A percentile compares a stretch with the other conserved stretches of the same genome.
Evolutionary conservation across 2,113 vertebrate genomes (phyloP).

Genomic region (Micronycteris hirsuta): DNA sequence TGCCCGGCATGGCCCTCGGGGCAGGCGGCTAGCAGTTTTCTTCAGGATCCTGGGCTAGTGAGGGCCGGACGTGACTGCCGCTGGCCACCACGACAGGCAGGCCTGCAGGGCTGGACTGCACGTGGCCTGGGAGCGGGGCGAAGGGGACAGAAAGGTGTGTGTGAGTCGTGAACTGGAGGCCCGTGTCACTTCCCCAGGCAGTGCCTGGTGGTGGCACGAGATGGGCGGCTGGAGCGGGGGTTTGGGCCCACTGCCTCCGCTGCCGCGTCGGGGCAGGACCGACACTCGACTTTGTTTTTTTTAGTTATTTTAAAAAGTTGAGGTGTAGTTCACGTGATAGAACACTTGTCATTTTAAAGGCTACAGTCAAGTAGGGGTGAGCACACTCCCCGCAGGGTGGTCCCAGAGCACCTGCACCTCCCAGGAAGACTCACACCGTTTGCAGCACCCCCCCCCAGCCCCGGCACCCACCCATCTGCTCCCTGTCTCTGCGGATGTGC

Average conservation of each 20-base stretch:
- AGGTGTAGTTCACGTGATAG: neutral
- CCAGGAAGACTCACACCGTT: neutral
- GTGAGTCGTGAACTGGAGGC: neutral
- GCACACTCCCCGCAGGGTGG: neutral
- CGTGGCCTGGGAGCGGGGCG: neutral
- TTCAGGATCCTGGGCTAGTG: neutral
- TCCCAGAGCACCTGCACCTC: neutral
- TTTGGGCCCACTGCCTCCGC: neutral
- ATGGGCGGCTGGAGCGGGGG: neutral
- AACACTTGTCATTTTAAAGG: neutral
- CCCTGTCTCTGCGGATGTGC: neutral
- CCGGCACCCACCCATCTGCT: neutral
- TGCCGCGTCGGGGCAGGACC: accelerated
- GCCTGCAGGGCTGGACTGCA: neutral
- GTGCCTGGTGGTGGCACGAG: neutral
- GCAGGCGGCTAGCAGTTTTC: neutral
- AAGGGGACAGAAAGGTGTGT: neutral
- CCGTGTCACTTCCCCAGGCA: neutral
- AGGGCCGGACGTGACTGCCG: neutral
- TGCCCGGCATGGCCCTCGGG: neutral
- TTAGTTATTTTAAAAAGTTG: neutral
- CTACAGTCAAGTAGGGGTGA: neutral
- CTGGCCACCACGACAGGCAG: neutral
- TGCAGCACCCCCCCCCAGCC: neutral
- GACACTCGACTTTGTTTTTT: neutral